Evolutionary conservation across 2,888 invertebrate genomes (phyloP), one percentile per base, ranked within the genome.

Genomic region (Aplocera efformata): DNA sequence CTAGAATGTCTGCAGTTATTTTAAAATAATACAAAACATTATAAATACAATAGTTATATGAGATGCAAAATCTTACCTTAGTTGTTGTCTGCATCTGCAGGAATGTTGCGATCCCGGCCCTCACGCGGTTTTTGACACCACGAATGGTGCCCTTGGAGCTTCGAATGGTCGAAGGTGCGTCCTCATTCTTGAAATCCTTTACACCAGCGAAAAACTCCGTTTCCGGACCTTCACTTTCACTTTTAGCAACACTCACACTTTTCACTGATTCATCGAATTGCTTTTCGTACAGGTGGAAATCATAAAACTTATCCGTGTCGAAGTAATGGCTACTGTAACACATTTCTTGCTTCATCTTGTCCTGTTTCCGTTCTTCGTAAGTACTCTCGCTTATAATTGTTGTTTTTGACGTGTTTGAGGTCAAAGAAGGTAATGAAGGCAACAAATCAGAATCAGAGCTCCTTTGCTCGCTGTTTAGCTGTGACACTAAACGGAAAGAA

Each of bases 81-180:
- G 92, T 91, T 34, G 93, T 91, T 60, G 90, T 91, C 70, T 93
- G 94, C 66, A 95, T 93, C 72, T 96, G 95, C 47, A 96, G 90
- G 82, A 98, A 98, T n/a, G 97, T 97, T 31, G 96, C 96, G 63
- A 98, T 97, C 49, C 98, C 98, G 51, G 97, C 97, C 55, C 97
- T 90, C 41, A 98, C 98, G 59, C 97, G 91, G 88, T 98, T 98
- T 86, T 96, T 96, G 50, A 98, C 96, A 46, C 98, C 98, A 30
- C 98, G 92, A 56, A 98, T 95, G 7, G 97, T 97, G 31, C 98
- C 98, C 72, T 95, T 96, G 37, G 95, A 93, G 85, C 98, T 97
- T 55, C 94, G 91, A 67, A 98, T 97, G 38, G 96, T 94, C 36
- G 94, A 92, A 25, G 93, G 91, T 45, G 90, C 88, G 26, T 90